Percentiles rank a stretch among this genome's conserved stretches.
phyloP scores from a whole-genome alignment of 2,797 vertebrate genomes.

The Cheirogaleus major region DNA sequence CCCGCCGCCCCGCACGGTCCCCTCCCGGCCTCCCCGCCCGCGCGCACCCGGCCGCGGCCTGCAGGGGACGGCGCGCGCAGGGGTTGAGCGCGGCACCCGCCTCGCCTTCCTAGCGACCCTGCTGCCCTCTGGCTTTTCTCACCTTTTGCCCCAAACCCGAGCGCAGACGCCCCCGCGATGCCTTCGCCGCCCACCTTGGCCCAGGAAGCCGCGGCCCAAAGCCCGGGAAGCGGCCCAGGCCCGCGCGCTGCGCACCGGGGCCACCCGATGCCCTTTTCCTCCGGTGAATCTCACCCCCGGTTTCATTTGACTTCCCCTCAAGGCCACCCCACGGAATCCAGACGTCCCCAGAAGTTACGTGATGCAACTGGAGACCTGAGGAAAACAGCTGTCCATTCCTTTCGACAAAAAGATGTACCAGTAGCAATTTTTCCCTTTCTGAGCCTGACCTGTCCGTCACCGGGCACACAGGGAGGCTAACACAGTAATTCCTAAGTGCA shows the following conservation, averaged over 20 bases:
- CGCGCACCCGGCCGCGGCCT: neutral
- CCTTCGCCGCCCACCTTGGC: neutral
- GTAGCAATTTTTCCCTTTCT: neutral
- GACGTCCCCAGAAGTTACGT: neutral
- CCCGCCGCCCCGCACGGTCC: neutral
- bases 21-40: neutral
- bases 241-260: neutral
- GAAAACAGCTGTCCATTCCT: neutral
- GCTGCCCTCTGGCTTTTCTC: neutral
- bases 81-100: neutral
- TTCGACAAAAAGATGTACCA: neutral
- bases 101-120: accelerated
- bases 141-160: neutral
- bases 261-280: neutral
- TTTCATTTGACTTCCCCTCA: neutral
- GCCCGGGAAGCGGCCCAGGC: neutral
- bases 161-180: neutral
- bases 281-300: neutral
- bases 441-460: neutral
- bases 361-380: neutral
- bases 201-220: neutral
- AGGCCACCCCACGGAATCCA: neutral
- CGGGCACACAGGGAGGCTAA: neutral
- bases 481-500: neutral
- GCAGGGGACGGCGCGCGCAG: accelerated